phyloP scores from a whole-genome alignment of 2,797 vertebrate genomes.

The Anas acuta region DNA sequence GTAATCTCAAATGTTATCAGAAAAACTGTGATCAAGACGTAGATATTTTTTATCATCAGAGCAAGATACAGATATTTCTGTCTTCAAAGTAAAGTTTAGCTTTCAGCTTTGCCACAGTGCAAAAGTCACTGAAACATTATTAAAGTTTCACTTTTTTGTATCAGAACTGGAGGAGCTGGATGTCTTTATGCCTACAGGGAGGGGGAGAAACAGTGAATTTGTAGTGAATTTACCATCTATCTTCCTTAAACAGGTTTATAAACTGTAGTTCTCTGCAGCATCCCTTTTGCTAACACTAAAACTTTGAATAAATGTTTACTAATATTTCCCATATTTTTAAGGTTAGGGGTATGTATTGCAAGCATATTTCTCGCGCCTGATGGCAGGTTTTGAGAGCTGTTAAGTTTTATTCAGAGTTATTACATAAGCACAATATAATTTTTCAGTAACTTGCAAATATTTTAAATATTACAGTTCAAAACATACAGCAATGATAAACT shows the following conservation, averaged over 20 bases:
- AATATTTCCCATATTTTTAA: not conserved
- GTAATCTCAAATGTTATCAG: not conserved
- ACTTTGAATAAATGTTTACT: not conserved
- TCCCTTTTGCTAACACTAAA: not conserved
- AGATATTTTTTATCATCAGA: not conserved
- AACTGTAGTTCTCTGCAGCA: not conserved
- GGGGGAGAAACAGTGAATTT: not conserved
- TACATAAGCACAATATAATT: slow-evolving; percentile 42
- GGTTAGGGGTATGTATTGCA: not conserved
- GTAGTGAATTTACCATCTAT: not conserved
- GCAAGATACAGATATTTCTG: not conserved
- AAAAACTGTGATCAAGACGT: not conserved
- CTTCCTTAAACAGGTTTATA: not conserved
- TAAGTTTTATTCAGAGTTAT: slow-evolving; percentile 73
- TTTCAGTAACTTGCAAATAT: slow-evolving; percentile 14
- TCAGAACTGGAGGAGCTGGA: not conserved
- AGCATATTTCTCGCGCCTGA: slow-evolving; percentile 15
- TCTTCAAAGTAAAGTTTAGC: not conserved
- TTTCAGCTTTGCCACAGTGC: not conserved
- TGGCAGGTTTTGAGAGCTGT: slow-evolving; percentile 16
- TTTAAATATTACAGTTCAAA: slow-evolving; percentile 7
- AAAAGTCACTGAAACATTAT: not conserved
- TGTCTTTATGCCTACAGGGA: not conserved
- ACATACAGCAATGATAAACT: not conserved
- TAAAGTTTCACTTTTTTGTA: not conserved